These are phyloP conservation scores for Pseudochirops cupreus DNA, from an alignment of 2,797 vertebrate genomes.

Conservation along the genomic window DNA sequence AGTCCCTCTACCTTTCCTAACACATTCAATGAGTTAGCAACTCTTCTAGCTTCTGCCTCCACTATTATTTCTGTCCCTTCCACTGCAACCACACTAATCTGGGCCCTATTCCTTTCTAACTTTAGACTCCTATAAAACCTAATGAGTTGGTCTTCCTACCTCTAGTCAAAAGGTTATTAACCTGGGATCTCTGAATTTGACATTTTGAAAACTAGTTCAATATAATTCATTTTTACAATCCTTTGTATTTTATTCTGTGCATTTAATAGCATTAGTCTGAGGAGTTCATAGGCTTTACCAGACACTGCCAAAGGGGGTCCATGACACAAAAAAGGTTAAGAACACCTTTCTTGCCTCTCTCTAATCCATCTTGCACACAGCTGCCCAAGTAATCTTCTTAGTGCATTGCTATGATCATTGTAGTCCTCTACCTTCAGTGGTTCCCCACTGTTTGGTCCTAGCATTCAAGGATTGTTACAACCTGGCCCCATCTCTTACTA, in stretches of 20 bases:
- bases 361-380: not conserved
- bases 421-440: not conserved
- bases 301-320: not conserved
- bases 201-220: not conserved
- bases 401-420: not conserved
- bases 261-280: not conserved
- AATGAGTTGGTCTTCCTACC: not conserved
- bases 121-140: not conserved
- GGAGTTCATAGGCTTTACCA: not conserved
- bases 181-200: not conserved
- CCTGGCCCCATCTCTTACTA: no score
- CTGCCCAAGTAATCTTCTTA: not conserved
- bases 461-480: no score
- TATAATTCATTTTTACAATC: not conserved
- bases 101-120: not conserved
- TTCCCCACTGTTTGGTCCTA: no score
- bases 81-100: not conserved
- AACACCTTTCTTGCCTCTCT: not conserved
- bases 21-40: not conserved
- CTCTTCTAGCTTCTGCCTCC: not conserved
- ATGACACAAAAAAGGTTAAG: not conserved
- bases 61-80: not conserved
- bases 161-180: not conserved
- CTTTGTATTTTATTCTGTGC: not conserved
- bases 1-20: not conserved